A percentile compares a stretch with the other conserved stretches of the same genome.
Evolutionary conservation across 2,113 vertebrate species (phyloP).

Genomic region (Calypte anna): DNA sequence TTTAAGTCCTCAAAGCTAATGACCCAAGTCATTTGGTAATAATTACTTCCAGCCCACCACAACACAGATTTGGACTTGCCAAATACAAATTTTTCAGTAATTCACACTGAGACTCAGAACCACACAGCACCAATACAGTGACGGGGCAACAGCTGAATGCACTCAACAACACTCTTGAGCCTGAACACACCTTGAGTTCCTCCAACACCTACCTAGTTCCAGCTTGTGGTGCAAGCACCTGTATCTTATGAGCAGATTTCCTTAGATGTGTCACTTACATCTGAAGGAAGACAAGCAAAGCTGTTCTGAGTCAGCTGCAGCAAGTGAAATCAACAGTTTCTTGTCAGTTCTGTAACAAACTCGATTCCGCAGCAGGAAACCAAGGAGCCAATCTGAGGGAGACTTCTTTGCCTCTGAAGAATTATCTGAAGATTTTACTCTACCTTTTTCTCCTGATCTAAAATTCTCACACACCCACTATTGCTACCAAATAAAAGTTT

Average conservation of each 20-base stretch:
- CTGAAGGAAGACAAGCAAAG: background rate
- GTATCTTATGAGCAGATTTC: background rate
- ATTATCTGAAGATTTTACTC: background rate
- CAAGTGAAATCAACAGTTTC: background rate
- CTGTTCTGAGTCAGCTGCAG: background rate
- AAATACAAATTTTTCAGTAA: background rate
- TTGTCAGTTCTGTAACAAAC: background rate
- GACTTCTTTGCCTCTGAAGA: background rate
- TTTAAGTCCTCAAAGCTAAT: background rate
- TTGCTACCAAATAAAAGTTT: slow-evolving; percentile 51
- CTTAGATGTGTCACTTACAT: background rate
- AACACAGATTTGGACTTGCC: background rate
- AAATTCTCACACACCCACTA: background rate
- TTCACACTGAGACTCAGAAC: background rate
- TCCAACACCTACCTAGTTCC: background rate
- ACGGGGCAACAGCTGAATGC: background rate
- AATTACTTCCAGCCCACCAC: background rate
- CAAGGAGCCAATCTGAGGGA: background rate
- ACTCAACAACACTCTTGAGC: background rate
- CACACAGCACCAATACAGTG: background rate
- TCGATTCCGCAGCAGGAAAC: background rate
- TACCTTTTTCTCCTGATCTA: background rate
- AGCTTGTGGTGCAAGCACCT: background rate
- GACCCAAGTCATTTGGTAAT: background rate
- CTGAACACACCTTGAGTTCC: background rate